Base-by-base conservation (phyloP, 1,140 invertebrate species). In the Fopius arisanus region DNA sequence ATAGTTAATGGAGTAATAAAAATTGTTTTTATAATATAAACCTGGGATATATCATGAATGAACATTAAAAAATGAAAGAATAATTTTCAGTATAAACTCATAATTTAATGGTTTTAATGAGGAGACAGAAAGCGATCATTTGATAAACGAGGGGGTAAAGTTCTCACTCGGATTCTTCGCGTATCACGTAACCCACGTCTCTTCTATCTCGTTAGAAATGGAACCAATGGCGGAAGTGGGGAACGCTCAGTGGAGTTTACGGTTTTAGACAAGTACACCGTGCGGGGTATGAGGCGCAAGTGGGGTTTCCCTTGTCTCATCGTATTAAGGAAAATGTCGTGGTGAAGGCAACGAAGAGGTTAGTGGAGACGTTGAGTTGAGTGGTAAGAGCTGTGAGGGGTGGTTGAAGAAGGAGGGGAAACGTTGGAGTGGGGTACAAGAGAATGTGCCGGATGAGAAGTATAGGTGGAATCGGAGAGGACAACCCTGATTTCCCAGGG, bases 401-500 rank as follows among this genome's bases (percentile, higher is more conserved):
- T 40, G 68, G 66, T 72, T 67, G 62, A 43, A 28, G 65, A 12
- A 26, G 54, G 23, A 28, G 21, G 23, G 10, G 43, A n/a, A 31
- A 21, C 21, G 33, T 21, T 26, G n/a, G 33, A 16, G 68, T 62
- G 37, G 29, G 31, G 72, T 67, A 65, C 16, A 21, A 63, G 70
- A 51, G 54, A 68, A 43, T 37, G 26, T 37, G 43, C 40, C 33
- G 29, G 62, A 54, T 74, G 51, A 62, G 29, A 67, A 41, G 63
- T 41, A 74, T 72, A 66, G 71, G 72, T 70, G 77, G 79, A 75
- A 79, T 75, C 76, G 73, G 73, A 80, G 77, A 84, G 82, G 84
- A 86, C 82, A 82, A 77, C 82, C 74, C 85, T 87, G 85, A 87
- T 87, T 87, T 87, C 85, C 85, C 84, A 80, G 51, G 83, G 79